phyloP scores from a whole-genome alignment of 2,113 vertebrate genomes.

The Pachypanchax playfairii region DNA sequence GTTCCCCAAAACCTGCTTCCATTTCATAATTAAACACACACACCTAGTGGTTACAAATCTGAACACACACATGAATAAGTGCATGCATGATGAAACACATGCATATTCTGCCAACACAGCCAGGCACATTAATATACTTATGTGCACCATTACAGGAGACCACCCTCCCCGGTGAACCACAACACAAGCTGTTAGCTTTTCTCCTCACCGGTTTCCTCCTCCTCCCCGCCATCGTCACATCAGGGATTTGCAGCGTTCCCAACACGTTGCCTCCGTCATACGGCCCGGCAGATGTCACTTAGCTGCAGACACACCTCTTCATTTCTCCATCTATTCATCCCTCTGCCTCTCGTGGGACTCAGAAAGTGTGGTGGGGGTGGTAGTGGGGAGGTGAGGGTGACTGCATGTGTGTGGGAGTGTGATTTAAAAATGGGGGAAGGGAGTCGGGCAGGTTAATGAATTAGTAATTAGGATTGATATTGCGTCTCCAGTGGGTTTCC shows the following conservation, averaged over 20 bases:
- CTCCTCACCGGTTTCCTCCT: slow-evolving; percentile 30
- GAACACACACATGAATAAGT: slow-evolving; percentile 15
- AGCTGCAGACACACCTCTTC: slow-evolving; percentile 64
- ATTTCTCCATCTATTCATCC: slow-evolving; percentile 65
- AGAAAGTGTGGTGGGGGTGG: slow-evolving; percentile 24
- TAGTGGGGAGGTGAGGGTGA: slow-evolving; percentile 30
- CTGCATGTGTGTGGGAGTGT: slow-evolving; percentile 34
- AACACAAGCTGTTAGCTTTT: slow-evolving; percentile 61
- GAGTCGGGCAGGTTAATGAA: slow-evolving; percentile 75
- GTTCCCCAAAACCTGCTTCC: slow-evolving; percentile 25
- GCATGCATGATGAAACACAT: slow-evolving; percentile 26
- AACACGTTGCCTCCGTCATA: slow-evolving; percentile 53
- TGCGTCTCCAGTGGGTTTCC: slow-evolving; percentile 56
- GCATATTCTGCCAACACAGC: slow-evolving; percentile 33
- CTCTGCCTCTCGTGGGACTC: slow-evolving; percentile 53
- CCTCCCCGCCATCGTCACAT: slow-evolving; percentile 55
- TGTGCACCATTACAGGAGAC: slow-evolving; percentile 47
- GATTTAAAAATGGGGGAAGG: slow-evolving; percentile 56
- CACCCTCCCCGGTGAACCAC: slow-evolving; percentile 48
- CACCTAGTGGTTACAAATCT: slow-evolving; percentile 15
- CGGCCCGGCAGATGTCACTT: slow-evolving; percentile 71
- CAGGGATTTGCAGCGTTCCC: slow-evolving; percentile 59
- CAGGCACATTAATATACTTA: slow-evolving; percentile 43
- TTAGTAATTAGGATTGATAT: slow-evolving; percentile 81
- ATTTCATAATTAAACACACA: slow-evolving; percentile 29